These are phyloP conservation scores for Hydra vulgaris DNA, from an alignment of 30 jellyfish, hydroid and myxozoan species.

Conservation along the genomic window DNA sequence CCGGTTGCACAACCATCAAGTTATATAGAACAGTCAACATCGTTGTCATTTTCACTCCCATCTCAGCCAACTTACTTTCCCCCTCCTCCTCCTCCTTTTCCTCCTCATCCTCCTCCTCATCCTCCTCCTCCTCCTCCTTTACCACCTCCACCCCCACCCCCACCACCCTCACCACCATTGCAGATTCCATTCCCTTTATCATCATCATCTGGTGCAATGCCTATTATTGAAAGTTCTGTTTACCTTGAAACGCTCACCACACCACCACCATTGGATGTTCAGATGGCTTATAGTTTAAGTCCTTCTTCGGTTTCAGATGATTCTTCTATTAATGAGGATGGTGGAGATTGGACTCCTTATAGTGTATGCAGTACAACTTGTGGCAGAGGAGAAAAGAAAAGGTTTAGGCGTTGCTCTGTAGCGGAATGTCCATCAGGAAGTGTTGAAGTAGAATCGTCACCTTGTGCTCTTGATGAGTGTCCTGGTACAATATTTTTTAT, in stretches of 20 bases:
- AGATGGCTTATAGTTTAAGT: not conserved
- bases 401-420: conserved; percentile 76
- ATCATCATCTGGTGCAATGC: conserved; percentile 12
- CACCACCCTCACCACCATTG: conserved; percentile 24
- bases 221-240: conserved; percentile 14
- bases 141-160: conserved; percentile 26
- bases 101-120: conserved; percentile 4
- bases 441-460: conserved; percentile 77
- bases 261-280: conserved; percentile 13
- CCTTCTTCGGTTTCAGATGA: conserved; percentile 17
- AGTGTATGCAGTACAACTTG: conserved; percentile 80
- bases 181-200: conserved; percentile 15
- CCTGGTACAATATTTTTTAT: conserved; percentile 45
- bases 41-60: not conserved
- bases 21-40: not conserved
- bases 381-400: conserved; percentile 88
- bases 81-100: not conserved
- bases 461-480: conserved; percentile 66
- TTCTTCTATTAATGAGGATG: conserved; percentile 12
- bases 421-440: conserved; percentile 99
- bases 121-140: conserved; percentile 8
- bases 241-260: conserved; percentile 14
- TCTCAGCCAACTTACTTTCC: conserved; percentile 4
- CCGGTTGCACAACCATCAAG: not conserved
- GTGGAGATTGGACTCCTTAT: conserved; percentile 64